Evolutionary conservation across 2,797 vertebrate species (phyloP).

Genomic region (Onychomys leucogaster): DNA sequence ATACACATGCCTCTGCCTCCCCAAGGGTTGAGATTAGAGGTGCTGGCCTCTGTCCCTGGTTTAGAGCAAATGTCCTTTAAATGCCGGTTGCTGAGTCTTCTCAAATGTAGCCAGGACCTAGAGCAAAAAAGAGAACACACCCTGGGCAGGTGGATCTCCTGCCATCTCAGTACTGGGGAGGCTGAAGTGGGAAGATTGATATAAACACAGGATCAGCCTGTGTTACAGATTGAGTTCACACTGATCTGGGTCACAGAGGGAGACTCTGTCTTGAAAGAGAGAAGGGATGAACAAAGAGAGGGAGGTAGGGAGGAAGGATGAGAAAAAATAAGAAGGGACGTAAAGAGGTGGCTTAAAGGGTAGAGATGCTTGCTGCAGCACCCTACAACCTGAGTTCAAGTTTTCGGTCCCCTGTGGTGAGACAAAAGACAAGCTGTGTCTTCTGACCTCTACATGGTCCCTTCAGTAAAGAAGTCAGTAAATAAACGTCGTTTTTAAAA

Average conservation of each 20-base stretch:
- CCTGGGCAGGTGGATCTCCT: not conserved
- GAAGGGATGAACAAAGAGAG: not conserved
- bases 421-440: not conserved
- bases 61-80: not conserved
- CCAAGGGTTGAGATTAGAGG: too few species aligned
- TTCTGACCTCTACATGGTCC: too few species aligned
- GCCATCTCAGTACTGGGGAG: not conserved
- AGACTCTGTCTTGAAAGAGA: not conserved
- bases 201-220: not conserved
- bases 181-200: not conserved
- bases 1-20: not conserved
- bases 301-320: not conserved
- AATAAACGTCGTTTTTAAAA: not conserved
- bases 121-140: not conserved
- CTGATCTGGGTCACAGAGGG: not conserved
- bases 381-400: not conserved
- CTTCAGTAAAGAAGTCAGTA: not conserved
- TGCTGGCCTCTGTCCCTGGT: too few species aligned
- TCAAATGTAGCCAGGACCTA: not conserved
- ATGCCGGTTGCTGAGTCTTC: not conserved
- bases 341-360: not conserved
- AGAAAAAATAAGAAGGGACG: not conserved
- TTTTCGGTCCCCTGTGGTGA: not conserved
- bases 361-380: not conserved
- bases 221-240: not conserved